Evolutionary conservation across 2,888 invertebrate species (phyloP), one percentile per base, ranked within the genome.

Genomic region (Dilophus febrilis): DNA sequence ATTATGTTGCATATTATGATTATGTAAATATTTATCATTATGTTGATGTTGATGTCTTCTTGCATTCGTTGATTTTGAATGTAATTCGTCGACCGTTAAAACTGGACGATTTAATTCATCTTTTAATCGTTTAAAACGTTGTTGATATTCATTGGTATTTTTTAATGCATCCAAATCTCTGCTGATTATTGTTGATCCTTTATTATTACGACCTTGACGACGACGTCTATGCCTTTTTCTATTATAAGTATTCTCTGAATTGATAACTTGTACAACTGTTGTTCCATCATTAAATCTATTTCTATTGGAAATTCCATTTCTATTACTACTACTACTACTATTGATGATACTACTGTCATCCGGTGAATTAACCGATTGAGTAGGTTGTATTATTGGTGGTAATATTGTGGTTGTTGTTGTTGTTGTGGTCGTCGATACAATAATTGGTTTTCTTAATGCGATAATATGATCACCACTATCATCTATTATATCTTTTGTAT

Each of bases 401-500:
- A 8, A 8, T 6, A 22, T 22, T 22, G 58, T 53, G 29, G 63
- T 63, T 26, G 60, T 59, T 48, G 60, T 17, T 16, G 11, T 46
- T 44, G 60, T 58, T 13, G 22, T n/a, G 3, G 35, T 6, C 22
- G 26, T 10, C n/a, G 26, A 14, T 35, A 17, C 28, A 11, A 12
- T 16, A 28, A 17, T 27, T 16, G 5, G 2, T 17, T 17, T 14
- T 22, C 22, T 4, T 22, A 22, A 22, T 6, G 56, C 51, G 18
- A 61, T 55, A 47, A 62, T 61, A 47, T 62, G 61, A 45, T 61
- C 59, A 39, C 60, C 59, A 28, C 58, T 58, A 51, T 61, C 59
- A 42, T 57, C 55, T 47, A 58, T 57, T 40, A 62, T 63, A 48
- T 62, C 62, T 50, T 63, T 63, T 33, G 59, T 61, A 44, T 63